phyloP scores from a whole-genome alignment of 1,140 invertebrate genomes.

The Melitaea cinxia region DNA sequence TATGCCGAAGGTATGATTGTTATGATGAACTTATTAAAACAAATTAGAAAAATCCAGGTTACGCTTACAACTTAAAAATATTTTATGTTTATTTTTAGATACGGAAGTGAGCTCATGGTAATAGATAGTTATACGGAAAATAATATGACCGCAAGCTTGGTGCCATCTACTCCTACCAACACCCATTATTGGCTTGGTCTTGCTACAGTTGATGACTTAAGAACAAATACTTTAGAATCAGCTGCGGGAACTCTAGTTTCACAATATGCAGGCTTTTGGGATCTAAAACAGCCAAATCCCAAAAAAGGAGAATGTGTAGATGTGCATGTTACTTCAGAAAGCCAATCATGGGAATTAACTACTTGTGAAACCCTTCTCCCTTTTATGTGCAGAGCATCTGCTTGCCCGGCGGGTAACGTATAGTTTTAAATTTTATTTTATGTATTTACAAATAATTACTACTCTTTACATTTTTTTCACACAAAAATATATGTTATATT shows the following conservation, averaged over 20 bases:
- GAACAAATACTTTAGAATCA: slow-evolving; percentile 96
- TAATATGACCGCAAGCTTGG: slow-evolving; percentile 93
- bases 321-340: slow-evolving; percentile 87
- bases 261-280: slow-evolving; percentile 96
- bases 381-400: slow-evolving; percentile 95
- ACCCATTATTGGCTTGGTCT: slow-evolving; percentile 94
- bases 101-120: slow-evolving; percentile 95
- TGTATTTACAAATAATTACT: too few species aligned
- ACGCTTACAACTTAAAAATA: neutral
- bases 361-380: slow-evolving; percentile 96
- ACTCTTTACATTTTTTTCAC: too few species aligned
- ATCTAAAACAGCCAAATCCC: slow-evolving; percentile 92
- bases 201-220: slow-evolving; percentile 93
- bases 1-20: slow-evolving; percentile 92
- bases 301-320: slow-evolving; percentile 94
- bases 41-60: neutral
- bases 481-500: neutral
- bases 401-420: slow-evolving; percentile 92
- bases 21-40: slow-evolving; percentile 5
- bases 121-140: slow-evolving; percentile 95
- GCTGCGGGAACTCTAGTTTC: slow-evolving; percentile 94
- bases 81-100: slow-evolving; percentile 82
- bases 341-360: slow-evolving; percentile 95
- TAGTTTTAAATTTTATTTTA: too few species aligned
- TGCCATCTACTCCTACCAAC: slow-evolving; percentile 83